Evolutionary conservation across 1,140 invertebrate genomes (phyloP), one percentile per base, ranked within the genome.

Genomic region (Cydia splendana): DNA sequence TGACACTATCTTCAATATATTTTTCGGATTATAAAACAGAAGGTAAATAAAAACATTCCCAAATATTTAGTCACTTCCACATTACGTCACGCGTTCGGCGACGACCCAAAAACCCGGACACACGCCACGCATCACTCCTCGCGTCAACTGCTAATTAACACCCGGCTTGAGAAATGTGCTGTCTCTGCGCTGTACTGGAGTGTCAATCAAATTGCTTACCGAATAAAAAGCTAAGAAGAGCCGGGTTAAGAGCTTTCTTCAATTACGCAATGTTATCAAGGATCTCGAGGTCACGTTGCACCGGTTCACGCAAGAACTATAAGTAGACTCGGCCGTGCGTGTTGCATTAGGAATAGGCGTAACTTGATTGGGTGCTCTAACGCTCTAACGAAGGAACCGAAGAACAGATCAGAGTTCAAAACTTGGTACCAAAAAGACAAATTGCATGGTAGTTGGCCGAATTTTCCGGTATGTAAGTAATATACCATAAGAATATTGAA

Each of bases 131-230:
- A 75, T 77, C 69, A 57, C 67, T 76, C 69, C 48, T 76, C 62
- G 74, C 79, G 78, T 76, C 74, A 77, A 24, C 65, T 75, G 53
- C 83, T 85, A 87, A 85, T 85, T 83, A 82, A 83, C 67, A 81
- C 67, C 24, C 48, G 74, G 34, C 75, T 69, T 84, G 82, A 85
- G 80, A 84, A 85, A 88, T 86, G 81, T 76, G 76, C 77, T 79
- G 78, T 81, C 74, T 73, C 57, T 24, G 18, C 57, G 20, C 6
- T 7, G n/a, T 62, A 62, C 57, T 10, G 38, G 38, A 42, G 57
- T 62, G 57, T 24, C 57, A 24, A 18, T 62, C 18, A 10, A 62
- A 24, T 24, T 7, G 15, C 20, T 62, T 12, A 12, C 18, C 18
- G 57, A 62, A 24, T 48, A 48, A 48, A 48, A 48, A 48, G 45